These are phyloP conservation scores for Drymodes brunneopygia DNA, from an alignment of 2,113 vertebrate genomes.

Conservation along the genomic window DNA sequence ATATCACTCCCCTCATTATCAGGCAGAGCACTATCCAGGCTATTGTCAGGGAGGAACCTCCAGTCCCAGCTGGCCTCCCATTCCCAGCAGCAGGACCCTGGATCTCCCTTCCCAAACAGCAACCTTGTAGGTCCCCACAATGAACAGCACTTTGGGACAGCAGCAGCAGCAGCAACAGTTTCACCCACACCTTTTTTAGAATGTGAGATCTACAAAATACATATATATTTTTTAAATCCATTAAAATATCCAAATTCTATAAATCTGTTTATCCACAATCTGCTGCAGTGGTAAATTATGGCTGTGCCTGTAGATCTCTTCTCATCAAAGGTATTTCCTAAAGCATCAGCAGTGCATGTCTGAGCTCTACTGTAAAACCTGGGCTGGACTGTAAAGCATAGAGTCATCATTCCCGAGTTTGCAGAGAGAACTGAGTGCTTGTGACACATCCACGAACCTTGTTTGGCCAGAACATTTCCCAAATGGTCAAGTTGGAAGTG, in stretches of 20 bases:
- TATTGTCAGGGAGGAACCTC: not conserved
- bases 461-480: not conserved
- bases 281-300: not conserved
- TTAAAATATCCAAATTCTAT: not conserved
- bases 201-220: not conserved
- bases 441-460: not conserved
- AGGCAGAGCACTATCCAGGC: not conserved
- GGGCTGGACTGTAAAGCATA: not conserved
- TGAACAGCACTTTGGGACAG: not conserved
- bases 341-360: not conserved
- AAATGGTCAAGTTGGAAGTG: not conserved
- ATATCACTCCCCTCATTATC: not conserved
- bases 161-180: not conserved
- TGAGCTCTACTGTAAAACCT: not conserved
- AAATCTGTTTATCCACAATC: not conserved
- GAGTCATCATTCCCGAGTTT: not conserved
- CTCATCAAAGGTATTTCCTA: not conserved
- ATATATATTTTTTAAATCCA: fast-evolving
- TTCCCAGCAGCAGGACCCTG: not conserved
- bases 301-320: not conserved
- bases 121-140: not conserved
- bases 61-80: not conserved
- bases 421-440: not conserved
- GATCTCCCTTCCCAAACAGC: not conserved
- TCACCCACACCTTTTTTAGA: not conserved